Base-by-base conservation (phyloP, 1,140 invertebrate genomes). In the Nixonia krombeini region DNA sequence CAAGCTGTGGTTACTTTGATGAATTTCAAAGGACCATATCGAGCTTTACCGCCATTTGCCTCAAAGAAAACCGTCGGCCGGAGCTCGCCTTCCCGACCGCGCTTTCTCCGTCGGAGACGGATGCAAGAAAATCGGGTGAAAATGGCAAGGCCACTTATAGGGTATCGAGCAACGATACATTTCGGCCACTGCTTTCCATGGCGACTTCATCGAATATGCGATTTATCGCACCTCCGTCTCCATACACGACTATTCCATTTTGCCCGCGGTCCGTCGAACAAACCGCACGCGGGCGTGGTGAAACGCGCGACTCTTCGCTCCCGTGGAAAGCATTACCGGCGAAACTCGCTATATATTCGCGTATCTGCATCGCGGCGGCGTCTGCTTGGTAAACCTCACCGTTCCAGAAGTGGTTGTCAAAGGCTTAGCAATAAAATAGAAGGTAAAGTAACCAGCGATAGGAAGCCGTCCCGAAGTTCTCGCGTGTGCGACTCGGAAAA, bases 401-500 rank as follows among this genome's bases (percentile, higher is more conserved):
- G 6, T 21, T 21, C 2, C 21, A 21, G 6, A 21, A 21, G 21
- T 21, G 21, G 21, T 21, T 21, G 21, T 21, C 21, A 21, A 21
- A 21, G 21, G 21, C 21, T 21, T 37, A 15, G 10, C 28, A 58
- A 35, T 53, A 10, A 33, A 46, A n/a, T 23, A 42, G 5, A n/a
- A 53, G 15, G 31, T 21, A 47, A 38, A 41, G 23, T 51, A 31
- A 5, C 4, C 18, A n/a, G 6, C 25, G 57, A 72, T 69, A 46
- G 44, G 38, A 41, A 76, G 49, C 44, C 18, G 25, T 6, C 9
- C 18, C 46, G 40, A 46, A 65, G 31, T 61, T 58, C 52, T 67
- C 35, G 18, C 29, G 53, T 58, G 58, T 51, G 62, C 62, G 65
- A 72, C 61, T 77, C 64, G 59, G 61, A 70, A 70, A 74, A 75